Conservation (phyloP, 2,113 vertebrate species). For the Cisticola juncidis region DNA sequence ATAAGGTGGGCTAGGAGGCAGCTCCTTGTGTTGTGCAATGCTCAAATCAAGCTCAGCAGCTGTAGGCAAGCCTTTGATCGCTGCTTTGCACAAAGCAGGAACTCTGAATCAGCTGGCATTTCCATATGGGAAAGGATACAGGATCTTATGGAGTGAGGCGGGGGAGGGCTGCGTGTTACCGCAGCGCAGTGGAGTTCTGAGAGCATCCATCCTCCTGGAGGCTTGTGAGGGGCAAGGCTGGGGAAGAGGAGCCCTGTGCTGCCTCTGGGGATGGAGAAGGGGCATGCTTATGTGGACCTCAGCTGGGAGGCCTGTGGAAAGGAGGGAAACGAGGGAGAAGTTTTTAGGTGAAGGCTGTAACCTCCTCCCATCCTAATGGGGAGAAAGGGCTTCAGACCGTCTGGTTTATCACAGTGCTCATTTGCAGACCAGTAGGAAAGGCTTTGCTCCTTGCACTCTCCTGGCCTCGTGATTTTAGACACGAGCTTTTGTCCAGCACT, state of each 20-base stretch:
- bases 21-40: background rate
- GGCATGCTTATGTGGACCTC: rapidly evolving
- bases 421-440: background rate
- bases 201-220: background rate
- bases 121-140: background rate
- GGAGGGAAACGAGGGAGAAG: background rate
- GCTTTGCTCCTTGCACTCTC: rapidly evolving
- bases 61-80: background rate
- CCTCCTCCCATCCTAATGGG: background rate
- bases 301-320: background rate
- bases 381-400: background rate
- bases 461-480: background rate
- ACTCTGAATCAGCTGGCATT: background rate
- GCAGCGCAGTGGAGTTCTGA: background rate
- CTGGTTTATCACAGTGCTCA: background rate
- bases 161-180: background rate
- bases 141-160: background rate
- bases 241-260: background rate
- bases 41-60: background rate
- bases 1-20: background rate
- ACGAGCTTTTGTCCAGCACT: background rate
- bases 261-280: background rate
- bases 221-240: background rate
- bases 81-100: background rate
- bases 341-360: background rate